Evolutionary conservation across 2,113 vertebrate genomes (phyloP).

Genomic region (Semicossyphus pulcher): DNA sequence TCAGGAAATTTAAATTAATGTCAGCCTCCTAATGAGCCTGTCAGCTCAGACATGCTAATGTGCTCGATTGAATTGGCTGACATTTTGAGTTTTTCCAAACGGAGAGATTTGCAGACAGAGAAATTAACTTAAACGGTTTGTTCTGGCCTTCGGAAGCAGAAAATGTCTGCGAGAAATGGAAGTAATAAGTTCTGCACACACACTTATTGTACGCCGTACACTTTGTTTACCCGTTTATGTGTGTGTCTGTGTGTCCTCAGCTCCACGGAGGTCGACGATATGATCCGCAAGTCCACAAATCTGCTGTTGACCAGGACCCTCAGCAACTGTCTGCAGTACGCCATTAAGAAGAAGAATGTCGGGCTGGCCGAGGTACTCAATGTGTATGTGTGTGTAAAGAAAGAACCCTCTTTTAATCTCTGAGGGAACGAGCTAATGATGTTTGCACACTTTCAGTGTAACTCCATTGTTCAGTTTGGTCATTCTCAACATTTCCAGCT

Average conservation of each 20-base stretch:
- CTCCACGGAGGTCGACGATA: constrained; percentile 96
- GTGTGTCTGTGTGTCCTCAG: constrained; percentile 75
- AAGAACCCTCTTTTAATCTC: background rate
- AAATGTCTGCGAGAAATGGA: constrained; percentile 35
- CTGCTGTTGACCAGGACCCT: constrained; percentile 93
- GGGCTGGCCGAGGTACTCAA: constrained; percentile 91
- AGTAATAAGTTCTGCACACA: constrained; percentile 18
- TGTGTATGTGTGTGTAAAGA: constrained; percentile 11
- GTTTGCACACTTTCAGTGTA: constrained; percentile 26
- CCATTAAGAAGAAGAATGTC: constrained; percentile 95
- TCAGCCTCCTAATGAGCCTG: constrained; percentile 25
- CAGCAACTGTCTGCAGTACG: constrained; percentile 94
- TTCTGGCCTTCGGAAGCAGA: constrained; percentile 43
- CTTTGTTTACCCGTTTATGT: constrained; percentile 25
- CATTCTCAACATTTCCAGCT: constrained; percentile 17
- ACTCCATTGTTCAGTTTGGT: background rate
- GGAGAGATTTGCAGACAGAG: constrained; percentile 50
- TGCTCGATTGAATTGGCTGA: constrained; percentile 48
- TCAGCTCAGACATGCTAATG: constrained; percentile 31
- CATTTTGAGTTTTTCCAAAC: constrained; percentile 55
- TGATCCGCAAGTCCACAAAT: constrained; percentile 98
- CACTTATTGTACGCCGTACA: constrained; percentile 5
- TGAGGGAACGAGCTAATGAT: background rate
- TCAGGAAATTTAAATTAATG: constrained; percentile 6
- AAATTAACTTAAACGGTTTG: constrained; percentile 67